Base-by-base conservation (phyloP, 2,888 invertebrate genomes). In the Drosophila cracens region DNA sequence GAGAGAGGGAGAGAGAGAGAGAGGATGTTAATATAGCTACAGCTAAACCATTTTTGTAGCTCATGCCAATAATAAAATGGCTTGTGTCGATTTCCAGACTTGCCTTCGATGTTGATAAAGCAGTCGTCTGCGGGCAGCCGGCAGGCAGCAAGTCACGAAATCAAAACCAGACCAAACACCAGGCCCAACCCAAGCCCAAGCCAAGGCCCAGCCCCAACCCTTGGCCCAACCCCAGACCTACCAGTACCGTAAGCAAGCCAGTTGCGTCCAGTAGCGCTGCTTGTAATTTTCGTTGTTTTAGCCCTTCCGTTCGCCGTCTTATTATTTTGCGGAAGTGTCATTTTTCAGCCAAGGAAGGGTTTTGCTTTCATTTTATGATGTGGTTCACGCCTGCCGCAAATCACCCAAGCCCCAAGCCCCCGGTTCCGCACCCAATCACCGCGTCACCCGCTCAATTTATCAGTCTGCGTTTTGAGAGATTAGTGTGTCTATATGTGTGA, bases 301-400 rank as follows among this genome's bases (percentile, higher is more conserved):
- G 77, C 71, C 58, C 68, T 75, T 74, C 58, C 81, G 59, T 62
- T 77, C 36, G 64, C 70, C 68, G 71, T 57, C 65, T 71, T 74
- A 67, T 51, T 51, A 68, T 69, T 70, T 67, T 69, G 70, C 83
- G 89, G 89, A 87, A 87, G 90, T 90, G 90, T 87, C 87, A 88
- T 90, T 87, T 90, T 82, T 86, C 90, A 88, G 87, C 67, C 82
- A 76, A 83, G 87, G 83, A 86, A 88, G 80, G 89, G 89, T 80
- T 88, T 80, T 77, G 89, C 82, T 70, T 82, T 77, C 78, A 73
- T 71, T 86, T 81, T 81, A 77, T 68, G 82, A 74, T 82, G 85
- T 69, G 70, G 77, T 75, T 84, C 82, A 84, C 72, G 85, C 84
- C 77, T 57, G 64, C 76, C 70, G 61, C 71, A 72, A 70, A 65